A percentile compares a stretch with the other conserved stretches of the same genome.
phyloP scores from a whole-genome alignment of 2,888 invertebrate genomes.

The Halictus quadricinctus region DNA sequence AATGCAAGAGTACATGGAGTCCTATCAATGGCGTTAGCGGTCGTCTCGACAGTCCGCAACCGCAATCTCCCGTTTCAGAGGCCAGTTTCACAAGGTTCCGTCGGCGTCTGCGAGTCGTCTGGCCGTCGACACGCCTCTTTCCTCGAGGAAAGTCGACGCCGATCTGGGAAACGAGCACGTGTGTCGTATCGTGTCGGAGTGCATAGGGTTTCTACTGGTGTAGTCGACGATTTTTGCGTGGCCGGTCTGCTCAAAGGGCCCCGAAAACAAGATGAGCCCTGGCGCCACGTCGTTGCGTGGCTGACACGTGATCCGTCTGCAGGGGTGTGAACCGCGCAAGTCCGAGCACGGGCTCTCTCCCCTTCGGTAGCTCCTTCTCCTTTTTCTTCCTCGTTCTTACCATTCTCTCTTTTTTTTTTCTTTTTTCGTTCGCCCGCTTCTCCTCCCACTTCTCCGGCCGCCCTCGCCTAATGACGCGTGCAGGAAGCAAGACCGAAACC shows the following conservation, averaged over 20 bases:
- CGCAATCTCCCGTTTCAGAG: slow-evolving; percentile 40
- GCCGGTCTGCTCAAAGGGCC: slow-evolving; percentile 54
- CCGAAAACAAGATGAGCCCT: slow-evolving; percentile 72
- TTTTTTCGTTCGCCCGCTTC: background rate
- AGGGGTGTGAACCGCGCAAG: slow-evolving; percentile 69
- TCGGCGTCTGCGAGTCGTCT: slow-evolving; percentile 25
- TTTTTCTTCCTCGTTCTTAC: background rate
- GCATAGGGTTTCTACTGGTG: slow-evolving; percentile 52
- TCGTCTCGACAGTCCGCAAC: background rate
- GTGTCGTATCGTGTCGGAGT: slow-evolving; percentile 47
- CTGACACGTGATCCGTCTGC: slow-evolving; percentile 80
- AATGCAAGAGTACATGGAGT: background rate
- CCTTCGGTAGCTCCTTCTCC: slow-evolving; percentile 12
- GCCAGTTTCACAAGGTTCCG: slow-evolving; percentile 1
- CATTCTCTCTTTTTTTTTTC: background rate
- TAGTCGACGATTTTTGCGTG: slow-evolving; percentile 64
- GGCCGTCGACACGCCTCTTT: slow-evolving; percentile 35
- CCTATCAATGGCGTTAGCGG: background rate
- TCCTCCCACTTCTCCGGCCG: background rate
- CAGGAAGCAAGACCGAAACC: slow-evolving; percentile 70
- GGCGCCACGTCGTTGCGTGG: slow-evolving; percentile 78
- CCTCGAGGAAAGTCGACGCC: slow-evolving; percentile 17
- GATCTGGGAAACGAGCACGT: slow-evolving; percentile 44
- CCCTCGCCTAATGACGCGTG: slow-evolving; percentile 72
- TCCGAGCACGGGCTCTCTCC: slow-evolving; percentile 22